Evolutionary conservation across 1,140 invertebrate species (phyloP), one percentile per base, ranked within the genome.

Genomic region (Thaumetopoea pityocampa): DNA sequence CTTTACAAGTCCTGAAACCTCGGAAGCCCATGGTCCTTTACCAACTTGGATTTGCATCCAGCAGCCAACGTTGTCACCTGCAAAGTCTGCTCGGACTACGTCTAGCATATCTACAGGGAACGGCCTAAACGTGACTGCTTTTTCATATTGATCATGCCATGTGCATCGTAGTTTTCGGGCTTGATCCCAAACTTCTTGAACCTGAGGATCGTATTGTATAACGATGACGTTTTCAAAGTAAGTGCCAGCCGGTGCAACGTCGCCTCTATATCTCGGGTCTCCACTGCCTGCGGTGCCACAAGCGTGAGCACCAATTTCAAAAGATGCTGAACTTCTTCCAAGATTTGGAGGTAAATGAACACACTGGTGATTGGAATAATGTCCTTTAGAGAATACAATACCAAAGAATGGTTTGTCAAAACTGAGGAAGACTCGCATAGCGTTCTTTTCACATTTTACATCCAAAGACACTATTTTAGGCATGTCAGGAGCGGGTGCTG

Each of bases 121-220:
- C 0, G 96, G 95, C 27, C 95, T 85, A 86, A 98, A 98, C 0
- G 96, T 97, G 0, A 98, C 96, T 0, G 95, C 94, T 66, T 98
- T 98, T 83, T 98, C 96, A 66, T 98, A 98, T 48, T 97, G 92
- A 77, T 98, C 96, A 59, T 98, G 95, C 96, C 96, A 98, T 0
- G 95, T 97, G 80, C 96, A 97, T 1, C 96, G 89, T 3, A 98
- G 65, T 74, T 97, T 97, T 8, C 96, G 85, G 1, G 96, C 96
- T 77, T 97, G 95, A 86, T 98, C 96, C 96, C 96, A 97, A 1
- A 97, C 95, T 85, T 98, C 96, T 85, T 98, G 96, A 0, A 98
- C 95, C 86, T 97, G 92, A 5, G 95, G 93, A 81, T 98, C 96
- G 61, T 97, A 98, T 71, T 97, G 95, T 49, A 97, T 92, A 7